Base-by-base conservation (phyloP, 2,797 vertebrate genomes). In the Choloepus didactylus region DNA sequence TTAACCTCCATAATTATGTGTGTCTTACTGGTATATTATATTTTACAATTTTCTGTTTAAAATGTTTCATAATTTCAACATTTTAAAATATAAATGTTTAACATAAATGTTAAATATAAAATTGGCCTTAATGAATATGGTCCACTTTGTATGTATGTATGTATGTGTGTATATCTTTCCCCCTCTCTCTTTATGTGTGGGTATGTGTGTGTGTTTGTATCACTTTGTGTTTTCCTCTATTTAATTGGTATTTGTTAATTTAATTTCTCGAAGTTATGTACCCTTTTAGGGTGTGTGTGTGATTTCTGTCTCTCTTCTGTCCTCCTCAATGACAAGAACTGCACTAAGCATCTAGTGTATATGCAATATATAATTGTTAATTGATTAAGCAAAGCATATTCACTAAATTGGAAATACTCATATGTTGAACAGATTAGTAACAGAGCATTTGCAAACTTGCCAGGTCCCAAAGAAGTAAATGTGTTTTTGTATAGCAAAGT, bases 61-160 rank as follows among this genome's bases (percentile, higher is more conserved):
- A 80, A 81, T 72, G 10, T 76, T 91, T 90, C 9, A 44, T 60
- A 93, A 60, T 31, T 59, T 51, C 49, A 92, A 77, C 9, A 79
- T 25, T 59, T 67, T 89, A 35, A 35, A 35, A 35, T 35, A 35
- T 35, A 35, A 35, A 35, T 35, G 35, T 35, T 35, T 35, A 35
- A 35, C 35, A 35, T 35, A 35, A 35, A 35, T 35, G 35, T 35
- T 35, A 35, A 35, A 15, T 81, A 25, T 66, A 67, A 86, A 82
- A 27, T 15, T n/a, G 91, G 21, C 82, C 31, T 77, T 49, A 62
- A 81, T 73, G 79, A 85, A 70, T 84, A 60, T 62, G 79, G 54
- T 35, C 25, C 66, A 86, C 31, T 85, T 70, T 67, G 14, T 67
- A 29, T 15, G 31, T 67, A 29, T 67, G 67, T 70, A 35, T 38